phyloP scores from a whole-genome alignment of 2,113 vertebrate genomes.

The Manacus vitellinus region DNA sequence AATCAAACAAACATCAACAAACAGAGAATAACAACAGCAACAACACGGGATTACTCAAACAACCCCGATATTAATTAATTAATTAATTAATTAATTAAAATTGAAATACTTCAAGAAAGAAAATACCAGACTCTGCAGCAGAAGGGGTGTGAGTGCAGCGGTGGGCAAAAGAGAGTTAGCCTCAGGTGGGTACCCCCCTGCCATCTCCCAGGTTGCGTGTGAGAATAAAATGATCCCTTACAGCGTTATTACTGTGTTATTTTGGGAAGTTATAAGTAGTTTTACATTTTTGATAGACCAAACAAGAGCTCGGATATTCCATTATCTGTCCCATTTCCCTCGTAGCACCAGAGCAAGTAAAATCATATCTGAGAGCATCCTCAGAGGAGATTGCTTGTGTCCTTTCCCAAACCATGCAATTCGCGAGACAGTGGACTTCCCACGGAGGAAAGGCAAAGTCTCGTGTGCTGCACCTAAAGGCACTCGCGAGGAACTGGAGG shows the following conservation, averaged over 20 bases:
- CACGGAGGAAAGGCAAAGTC: background rate
- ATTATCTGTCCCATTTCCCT: background rate
- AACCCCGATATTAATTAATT: background rate
- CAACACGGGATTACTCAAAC: background rate
- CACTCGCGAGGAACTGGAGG: background rate
- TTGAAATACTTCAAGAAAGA: background rate
- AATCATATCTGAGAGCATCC: background rate
- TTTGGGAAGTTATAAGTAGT: background rate
- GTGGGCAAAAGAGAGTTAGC: background rate
- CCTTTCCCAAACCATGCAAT: background rate
- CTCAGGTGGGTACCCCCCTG: background rate
- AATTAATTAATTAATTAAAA: background rate
- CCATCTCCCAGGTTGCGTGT: background rate
- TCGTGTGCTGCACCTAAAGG: background rate
- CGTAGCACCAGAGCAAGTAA: background rate
- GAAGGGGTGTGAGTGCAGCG: background rate
- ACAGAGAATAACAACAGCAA: background rate
- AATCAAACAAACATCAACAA: background rate
- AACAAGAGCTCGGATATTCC: background rate
- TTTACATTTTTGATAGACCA: background rate
- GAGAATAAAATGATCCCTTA: background rate
- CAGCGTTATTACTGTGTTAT: background rate
- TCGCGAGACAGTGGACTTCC: fast-evolving
- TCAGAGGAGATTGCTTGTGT: background rate
- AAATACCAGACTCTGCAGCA: background rate